Percentiles rank a stretch among this genome's conserved stretches.
phyloP scores from a whole-genome alignment of 2,888 invertebrate genomes.

The Zaprionus obscuricornis region DNA sequence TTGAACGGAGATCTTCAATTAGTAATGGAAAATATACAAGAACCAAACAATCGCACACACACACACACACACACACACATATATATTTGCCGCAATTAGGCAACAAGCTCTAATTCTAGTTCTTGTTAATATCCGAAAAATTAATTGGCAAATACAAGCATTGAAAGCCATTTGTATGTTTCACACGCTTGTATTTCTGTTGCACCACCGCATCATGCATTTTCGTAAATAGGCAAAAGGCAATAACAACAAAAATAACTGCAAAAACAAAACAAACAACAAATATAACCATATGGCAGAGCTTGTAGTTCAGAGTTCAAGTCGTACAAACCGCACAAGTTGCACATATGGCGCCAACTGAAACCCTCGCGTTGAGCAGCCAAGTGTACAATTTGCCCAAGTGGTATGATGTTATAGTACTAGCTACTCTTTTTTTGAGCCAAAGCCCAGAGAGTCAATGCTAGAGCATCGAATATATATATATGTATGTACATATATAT shows the following conservation, averaged over 20 bases:
- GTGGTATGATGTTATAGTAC: constrained; percentile 24
- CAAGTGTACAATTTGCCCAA: constrained; percentile 45
- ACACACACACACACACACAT: no score
- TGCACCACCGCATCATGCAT: constrained; percentile 25
- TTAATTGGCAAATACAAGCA: constrained; percentile 39
- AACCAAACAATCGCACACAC: no score
- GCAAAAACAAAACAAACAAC: constrained; percentile 17
- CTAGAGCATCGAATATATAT: no score
- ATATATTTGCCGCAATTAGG: constrained; percentile 22
- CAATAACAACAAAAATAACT: constrained; percentile 18
- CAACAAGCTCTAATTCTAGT: no score
- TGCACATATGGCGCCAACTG: constrained; percentile 46
- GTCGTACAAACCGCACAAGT: constrained; percentile 31
- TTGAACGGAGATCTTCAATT: constrained; percentile 22
- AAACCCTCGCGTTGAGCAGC: constrained; percentile 35
- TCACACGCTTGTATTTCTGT: constrained; percentile 2
- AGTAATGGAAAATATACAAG: no score
- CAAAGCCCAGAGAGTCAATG: neutral
- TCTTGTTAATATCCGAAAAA: constrained; percentile 25
- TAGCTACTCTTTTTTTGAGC: neutral
- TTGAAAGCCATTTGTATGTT: constrained; percentile 2
- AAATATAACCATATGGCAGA: constrained; percentile 47
- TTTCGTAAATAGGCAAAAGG: neutral
- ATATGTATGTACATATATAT: no score
- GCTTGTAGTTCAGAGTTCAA: constrained; percentile 53